Percentiles rank a stretch among this genome's conserved stretches.
Evolutionary conservation across 53 echinoderm and acorn worm species (phyloP).

Genomic region (Pentamera pediparva): DNA sequence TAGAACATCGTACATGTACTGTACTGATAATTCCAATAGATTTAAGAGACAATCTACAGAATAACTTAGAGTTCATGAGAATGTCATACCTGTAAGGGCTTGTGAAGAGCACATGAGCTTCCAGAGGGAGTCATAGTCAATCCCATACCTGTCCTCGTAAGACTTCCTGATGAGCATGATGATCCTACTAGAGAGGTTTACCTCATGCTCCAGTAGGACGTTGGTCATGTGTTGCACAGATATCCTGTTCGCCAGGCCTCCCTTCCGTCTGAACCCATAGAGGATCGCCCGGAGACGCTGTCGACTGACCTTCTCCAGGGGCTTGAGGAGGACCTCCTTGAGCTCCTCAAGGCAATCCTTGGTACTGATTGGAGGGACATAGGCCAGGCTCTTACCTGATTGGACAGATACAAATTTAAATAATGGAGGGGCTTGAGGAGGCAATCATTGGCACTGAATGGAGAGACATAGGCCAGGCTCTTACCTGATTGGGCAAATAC

Average conservation of each 20-base stretch:
- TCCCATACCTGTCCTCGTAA: conserved; percentile 68
- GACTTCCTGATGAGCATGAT: conserved; percentile 64
- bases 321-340: conserved; percentile 52
- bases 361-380: conserved; percentile 25
- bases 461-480: conserved; percentile 24
- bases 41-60: neutral
- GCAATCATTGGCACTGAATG: conserved; percentile 34
- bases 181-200: conserved; percentile 47
- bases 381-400: conserved; percentile 25
- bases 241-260: conserved; percentile 68
- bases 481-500: too few species aligned
- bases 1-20: neutral
- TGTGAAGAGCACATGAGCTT: conserved; percentile 89
- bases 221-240: conserved; percentile 61
- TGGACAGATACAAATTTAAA: too few species aligned
- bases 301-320: conserved; percentile 72
- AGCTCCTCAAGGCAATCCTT: conserved; percentile 76
- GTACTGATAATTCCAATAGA: neutral
- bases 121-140: conserved; percentile 86
- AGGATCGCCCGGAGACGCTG: conserved; percentile 87
- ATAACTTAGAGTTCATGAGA: neutral
- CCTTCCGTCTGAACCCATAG: conserved; percentile 81
- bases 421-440: conserved; percentile 56
- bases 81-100: conserved; percentile 88
- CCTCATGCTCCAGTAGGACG: conserved; percentile 78